Conservation (phyloP, 2,797 vertebrate genomes). For the Hapalemur alaotrensis region DNA sequence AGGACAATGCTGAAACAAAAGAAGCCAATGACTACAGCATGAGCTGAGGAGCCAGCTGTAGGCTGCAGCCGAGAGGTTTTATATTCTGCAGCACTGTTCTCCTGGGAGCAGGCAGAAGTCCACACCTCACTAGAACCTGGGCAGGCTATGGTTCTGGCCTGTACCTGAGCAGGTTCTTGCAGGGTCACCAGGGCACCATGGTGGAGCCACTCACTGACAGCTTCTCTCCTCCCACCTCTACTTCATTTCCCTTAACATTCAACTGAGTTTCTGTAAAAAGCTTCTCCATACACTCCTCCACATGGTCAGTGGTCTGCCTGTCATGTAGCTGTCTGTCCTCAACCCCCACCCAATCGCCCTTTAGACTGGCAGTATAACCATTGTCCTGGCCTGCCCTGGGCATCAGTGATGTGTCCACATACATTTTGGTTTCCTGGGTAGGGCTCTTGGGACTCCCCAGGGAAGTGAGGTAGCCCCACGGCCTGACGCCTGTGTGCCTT, state of each 20-base stretch:
- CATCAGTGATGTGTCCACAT: fast-evolving
- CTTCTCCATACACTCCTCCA: not conserved
- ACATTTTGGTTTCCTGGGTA: not conserved
- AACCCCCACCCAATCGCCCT: not conserved
- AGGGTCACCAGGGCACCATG: not conserved
- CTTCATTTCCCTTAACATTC: not conserved
- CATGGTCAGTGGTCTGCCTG: not conserved
- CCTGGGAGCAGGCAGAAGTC: not conserved
- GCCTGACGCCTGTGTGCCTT: not conserved
- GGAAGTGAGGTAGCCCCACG: not conserved
- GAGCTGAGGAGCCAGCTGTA: not conserved
- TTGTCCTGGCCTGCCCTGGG: not conserved
- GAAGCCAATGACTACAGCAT: not conserved
- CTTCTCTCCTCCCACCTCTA: not conserved
- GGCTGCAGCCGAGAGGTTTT: not conserved
- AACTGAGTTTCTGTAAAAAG: not conserved
- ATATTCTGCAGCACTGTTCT: not conserved
- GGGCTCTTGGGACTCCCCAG: not conserved
- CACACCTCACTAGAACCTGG: not conserved
- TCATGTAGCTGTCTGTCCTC: fast-evolving
- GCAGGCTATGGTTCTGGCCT: not conserved
- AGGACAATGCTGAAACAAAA: not conserved
- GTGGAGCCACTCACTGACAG: not conserved
- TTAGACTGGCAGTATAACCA: not conserved
- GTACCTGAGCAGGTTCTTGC: no score